Percentiles rank a stretch among this genome's conserved stretches.
Evolutionary conservation across 2,797 vertebrate genomes (phyloP).

Genomic region (Psittacula derbiana): DNA sequence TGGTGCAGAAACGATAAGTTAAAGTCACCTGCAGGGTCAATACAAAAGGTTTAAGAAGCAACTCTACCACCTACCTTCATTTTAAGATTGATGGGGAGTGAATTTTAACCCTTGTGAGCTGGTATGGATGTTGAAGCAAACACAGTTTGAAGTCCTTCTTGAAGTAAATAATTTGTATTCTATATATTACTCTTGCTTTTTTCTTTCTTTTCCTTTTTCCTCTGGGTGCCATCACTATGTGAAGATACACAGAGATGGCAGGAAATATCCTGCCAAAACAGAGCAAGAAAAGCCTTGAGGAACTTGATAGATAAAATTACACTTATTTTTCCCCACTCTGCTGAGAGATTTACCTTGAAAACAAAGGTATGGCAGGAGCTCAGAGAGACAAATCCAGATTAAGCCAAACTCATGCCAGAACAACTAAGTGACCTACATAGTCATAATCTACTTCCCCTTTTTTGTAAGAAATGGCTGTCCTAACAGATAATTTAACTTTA

Average conservation of each 20-base stretch:
- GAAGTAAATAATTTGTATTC: not conserved
- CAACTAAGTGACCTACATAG: not conserved
- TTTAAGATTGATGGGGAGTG: not conserved
- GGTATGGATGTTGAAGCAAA: not conserved
- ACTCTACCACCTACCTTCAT: not conserved
- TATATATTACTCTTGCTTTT: not conserved
- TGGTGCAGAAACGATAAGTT: not conserved
- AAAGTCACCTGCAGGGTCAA: not conserved
- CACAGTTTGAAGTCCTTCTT: not conserved
- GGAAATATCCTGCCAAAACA: constrained; percentile 17
- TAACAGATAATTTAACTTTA: not conserved
- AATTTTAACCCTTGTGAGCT: not conserved
- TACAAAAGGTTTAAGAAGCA: not conserved
- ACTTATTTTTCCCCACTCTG: constrained; percentile 4
- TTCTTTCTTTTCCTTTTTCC: not conserved
- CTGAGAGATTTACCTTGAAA: not conserved
- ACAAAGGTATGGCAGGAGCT: not conserved
- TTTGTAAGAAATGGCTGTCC: not conserved
- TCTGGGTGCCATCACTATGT: not conserved
- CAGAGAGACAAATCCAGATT: not conserved
- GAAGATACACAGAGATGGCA: not conserved
- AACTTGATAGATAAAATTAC: constrained; percentile 13
- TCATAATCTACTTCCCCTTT: not conserved
- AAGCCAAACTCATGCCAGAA: not conserved
- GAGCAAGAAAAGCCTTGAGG: not conserved